Evolutionary conservation across 2,888 invertebrate species (phyloP).

Genomic region (Meteorus cinctellus): DNA sequence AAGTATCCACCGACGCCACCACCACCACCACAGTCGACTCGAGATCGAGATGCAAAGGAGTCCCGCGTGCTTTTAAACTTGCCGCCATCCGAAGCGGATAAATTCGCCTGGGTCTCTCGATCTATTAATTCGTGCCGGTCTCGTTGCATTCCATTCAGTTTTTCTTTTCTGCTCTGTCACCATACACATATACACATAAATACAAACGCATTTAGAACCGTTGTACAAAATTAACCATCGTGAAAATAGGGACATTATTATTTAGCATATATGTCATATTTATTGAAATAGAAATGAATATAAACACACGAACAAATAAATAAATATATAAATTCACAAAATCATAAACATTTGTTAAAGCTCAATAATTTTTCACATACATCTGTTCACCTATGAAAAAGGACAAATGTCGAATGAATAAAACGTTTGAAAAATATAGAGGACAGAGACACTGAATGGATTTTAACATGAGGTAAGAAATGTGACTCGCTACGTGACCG

Average conservation of each 20-base stretch:
- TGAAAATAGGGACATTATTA: slow-evolving; percentile 9
- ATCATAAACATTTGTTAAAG: not conserved
- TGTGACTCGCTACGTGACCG: slow-evolving; percentile 66
- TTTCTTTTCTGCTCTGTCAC: slow-evolving; percentile 50
- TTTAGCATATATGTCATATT: slow-evolving; percentile 18
- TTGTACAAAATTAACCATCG: not conserved
- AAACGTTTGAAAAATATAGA: slow-evolving; percentile 15
- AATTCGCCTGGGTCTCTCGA: slow-evolving; percentile 71
- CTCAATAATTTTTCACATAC: no score
- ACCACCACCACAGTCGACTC: slow-evolving; percentile 14
- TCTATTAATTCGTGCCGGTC: slow-evolving; percentile 71
- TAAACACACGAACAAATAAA: slow-evolving; percentile 43
- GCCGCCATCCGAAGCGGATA: slow-evolving; percentile 65
- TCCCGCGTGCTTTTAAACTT: slow-evolving; percentile 67
- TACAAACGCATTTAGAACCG: not conserved
- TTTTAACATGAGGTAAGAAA: slow-evolving; percentile 63
- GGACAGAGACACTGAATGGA: not conserved
- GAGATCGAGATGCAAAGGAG: slow-evolving; percentile 68
- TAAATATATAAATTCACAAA: slow-evolving; percentile 59
- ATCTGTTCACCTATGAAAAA: not conserved
- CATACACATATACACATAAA: slow-evolving; percentile 42
- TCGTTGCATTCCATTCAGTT: slow-evolving; percentile 54
- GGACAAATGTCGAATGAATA: slow-evolving; percentile 12
- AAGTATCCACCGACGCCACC: slow-evolving; percentile 30
- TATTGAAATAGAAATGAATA: slow-evolving; percentile 14